Base-by-base conservation (phyloP, 2,888 invertebrate genomes). In the Leucoma salicis region DNA sequence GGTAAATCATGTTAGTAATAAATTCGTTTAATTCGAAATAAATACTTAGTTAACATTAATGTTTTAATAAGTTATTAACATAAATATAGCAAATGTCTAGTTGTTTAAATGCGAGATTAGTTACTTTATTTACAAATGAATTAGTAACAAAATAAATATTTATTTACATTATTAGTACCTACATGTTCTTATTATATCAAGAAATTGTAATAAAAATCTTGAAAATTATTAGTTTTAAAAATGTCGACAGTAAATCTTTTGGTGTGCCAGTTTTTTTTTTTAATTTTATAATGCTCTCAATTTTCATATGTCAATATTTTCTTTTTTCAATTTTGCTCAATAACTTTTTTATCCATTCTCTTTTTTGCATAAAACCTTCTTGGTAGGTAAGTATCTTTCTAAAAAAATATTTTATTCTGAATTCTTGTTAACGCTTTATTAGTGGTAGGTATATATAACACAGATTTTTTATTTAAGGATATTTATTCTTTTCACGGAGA, bases 101-200 rank as follows among this genome's bases (percentile, higher is more conserved):
- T 67, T 67, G 58, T 61, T 67, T 87, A 88, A 88, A 87, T 87
- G 88, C 88, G 80, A 79, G 79, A 83, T 72, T 65, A 81, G 75
- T 74, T 42, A 38, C 48, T 12, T 57, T 53, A 70, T 70, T 79
- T 82, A 83, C 81, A 79, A 78, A 78, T 82, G 73, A 82, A 77
- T 78, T 72, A 74, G 62, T 48, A 60, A 65, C 67, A 70, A 74
- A 76, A 80, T 80, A 82, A 76, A 78, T 78, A 71, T 66, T 74
- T 86, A 87, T 88, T 84, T 86, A 87, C 81, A 82, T 70, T 68
- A 46, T 47, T 62, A 54, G 53, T 57, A 57, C 42, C 52, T 40
- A 33, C 49, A 61, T 49, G 59, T 49, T 51, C 60, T 59, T 42
- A 52, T 57, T 61, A 60, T 39, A 35, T 37, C 31, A 49, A 31